Percentiles rank a stretch among this genome's conserved stretches.
Evolutionary conservation across 2,888 invertebrate species (phyloP).

Genomic region (Archips crataeganus): DNA sequence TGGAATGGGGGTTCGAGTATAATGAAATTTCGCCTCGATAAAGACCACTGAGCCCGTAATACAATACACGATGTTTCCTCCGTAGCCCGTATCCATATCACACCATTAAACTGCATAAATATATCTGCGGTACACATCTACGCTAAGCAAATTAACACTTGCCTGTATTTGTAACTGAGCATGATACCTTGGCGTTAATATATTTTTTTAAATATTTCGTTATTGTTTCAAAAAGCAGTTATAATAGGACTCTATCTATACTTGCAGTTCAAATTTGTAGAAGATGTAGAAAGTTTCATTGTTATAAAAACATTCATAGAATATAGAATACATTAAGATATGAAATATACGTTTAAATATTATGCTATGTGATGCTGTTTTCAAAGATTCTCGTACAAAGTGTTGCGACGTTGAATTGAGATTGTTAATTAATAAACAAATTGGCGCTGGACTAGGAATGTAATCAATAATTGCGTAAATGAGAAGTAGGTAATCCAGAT

Average conservation of each 20-base stretch:
- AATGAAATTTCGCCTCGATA: slow-evolving; percentile 84
- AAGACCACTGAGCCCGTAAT: slow-evolving; percentile 82
- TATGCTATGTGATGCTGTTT: background rate
- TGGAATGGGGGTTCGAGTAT: slow-evolving; percentile 80
- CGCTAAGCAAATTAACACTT: slow-evolving; percentile 74
- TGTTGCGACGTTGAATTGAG: background rate
- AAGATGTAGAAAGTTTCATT: background rate
- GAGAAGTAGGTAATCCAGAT: slow-evolving; percentile 61
- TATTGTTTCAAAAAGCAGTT: background rate
- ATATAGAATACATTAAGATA: too few species aligned
- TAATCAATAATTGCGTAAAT: slow-evolving; percentile 53
- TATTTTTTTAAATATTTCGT: background rate
- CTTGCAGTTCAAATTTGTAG: background rate
- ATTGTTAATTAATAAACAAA: slow-evolving; percentile 16
- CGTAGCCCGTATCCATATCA: slow-evolving; percentile 82
- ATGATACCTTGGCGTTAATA: background rate
- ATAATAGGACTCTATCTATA: background rate
- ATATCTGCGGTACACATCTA: slow-evolving; percentile 81
- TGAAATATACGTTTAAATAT: background rate
- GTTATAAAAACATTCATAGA: background rate
- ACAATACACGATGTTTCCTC: slow-evolving; percentile 85
- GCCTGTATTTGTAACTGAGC: slow-evolving; percentile 43
- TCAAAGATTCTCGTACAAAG: too few species aligned
- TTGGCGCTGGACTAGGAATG: slow-evolving; percentile 11
- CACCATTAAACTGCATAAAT: slow-evolving; percentile 80